Conservation (phyloP, 2,888 invertebrate species). For the Heterodera filipjevi region DNA sequence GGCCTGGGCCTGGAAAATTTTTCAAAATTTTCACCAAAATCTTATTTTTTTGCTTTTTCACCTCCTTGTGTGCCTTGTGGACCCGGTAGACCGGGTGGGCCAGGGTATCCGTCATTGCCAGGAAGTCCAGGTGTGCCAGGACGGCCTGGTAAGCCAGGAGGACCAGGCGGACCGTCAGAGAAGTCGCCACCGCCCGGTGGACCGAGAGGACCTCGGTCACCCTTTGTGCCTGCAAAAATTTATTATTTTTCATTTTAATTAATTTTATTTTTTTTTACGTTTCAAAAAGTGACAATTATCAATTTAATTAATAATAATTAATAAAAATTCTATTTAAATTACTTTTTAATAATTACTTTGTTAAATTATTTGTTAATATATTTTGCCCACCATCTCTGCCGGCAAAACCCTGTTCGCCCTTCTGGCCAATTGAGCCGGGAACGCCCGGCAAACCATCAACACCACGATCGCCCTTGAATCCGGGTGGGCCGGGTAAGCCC, state of each 20-base stretch:
- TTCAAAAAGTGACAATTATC: neutral
- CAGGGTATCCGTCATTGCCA: constrained; percentile 67
- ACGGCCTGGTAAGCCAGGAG: constrained; percentile 61
- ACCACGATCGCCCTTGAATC: constrained; percentile 65
- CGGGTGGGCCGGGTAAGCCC: constrained; percentile 63
- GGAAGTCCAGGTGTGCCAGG: constrained; percentile 63
- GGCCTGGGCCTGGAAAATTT: constrained; percentile 39
- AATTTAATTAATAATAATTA: neutral
- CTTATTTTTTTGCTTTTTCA: neutral
- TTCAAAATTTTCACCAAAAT: neutral
- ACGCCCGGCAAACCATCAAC: constrained; percentile 61
- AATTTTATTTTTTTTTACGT: constrained; percentile 41
- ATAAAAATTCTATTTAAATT: too few relatives aligned
- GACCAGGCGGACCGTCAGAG: constrained; percentile 62
- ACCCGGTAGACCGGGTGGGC: constrained; percentile 62
- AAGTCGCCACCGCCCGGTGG: constrained; percentile 60
- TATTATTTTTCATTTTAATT: too few relatives aligned
- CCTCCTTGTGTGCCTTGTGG: constrained; percentile 49
- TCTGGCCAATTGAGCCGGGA: constrained; percentile 67
- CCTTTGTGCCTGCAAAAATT: constrained; percentile 52
- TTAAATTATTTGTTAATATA: too few relatives aligned
- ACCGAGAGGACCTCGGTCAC: constrained; percentile 60
- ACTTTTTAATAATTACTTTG: too few relatives aligned
- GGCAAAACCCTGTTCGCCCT: constrained; percentile 66
- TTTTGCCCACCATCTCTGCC: constrained; percentile 48